phyloP scores from a whole-genome alignment of 2,797 vertebrate genomes.

The Onychomys arenicola region DNA sequence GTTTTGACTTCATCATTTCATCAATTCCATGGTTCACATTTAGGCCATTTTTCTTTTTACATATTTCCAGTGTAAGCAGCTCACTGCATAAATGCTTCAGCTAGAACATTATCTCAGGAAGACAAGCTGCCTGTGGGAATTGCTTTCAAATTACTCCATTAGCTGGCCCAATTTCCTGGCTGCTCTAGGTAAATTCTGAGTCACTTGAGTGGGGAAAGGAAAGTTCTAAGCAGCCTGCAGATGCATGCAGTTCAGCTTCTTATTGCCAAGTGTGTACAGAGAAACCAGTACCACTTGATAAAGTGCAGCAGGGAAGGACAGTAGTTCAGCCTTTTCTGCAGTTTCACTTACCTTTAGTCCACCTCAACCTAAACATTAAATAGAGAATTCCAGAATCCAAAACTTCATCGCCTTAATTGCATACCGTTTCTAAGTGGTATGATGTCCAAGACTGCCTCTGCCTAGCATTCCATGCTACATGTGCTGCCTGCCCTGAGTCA shows the following conservation, averaged over 20 bases:
- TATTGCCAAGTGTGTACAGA: background rate
- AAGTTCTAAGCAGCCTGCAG: background rate
- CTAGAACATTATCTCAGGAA: constrained; percentile 25
- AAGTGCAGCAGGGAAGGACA: background rate
- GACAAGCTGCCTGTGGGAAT: constrained; percentile 27
- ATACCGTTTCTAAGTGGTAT: background rate
- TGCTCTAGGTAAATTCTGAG: background rate
- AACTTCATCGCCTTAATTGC: background rate
- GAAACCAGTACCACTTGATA: background rate
- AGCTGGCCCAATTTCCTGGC: constrained; percentile 31
- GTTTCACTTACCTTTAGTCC: background rate
- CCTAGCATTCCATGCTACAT: background rate
- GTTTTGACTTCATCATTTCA: constrained; percentile 31
- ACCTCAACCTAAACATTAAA: background rate
- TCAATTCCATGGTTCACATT: constrained; percentile 28
- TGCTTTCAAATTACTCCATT: constrained; percentile 37
- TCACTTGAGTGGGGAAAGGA: background rate
- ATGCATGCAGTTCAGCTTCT: background rate
- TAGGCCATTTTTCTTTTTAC: background rate
- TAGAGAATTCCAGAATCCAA: background rate
- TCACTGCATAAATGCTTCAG: background rate
- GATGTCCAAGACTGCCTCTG: background rate
- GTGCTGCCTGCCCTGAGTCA: background rate
- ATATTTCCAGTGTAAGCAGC: constrained; percentile 27
- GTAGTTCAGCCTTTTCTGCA: background rate